phyloP scores from a whole-genome alignment of 2,113 vertebrate genomes.

The Numenius arquata region DNA sequence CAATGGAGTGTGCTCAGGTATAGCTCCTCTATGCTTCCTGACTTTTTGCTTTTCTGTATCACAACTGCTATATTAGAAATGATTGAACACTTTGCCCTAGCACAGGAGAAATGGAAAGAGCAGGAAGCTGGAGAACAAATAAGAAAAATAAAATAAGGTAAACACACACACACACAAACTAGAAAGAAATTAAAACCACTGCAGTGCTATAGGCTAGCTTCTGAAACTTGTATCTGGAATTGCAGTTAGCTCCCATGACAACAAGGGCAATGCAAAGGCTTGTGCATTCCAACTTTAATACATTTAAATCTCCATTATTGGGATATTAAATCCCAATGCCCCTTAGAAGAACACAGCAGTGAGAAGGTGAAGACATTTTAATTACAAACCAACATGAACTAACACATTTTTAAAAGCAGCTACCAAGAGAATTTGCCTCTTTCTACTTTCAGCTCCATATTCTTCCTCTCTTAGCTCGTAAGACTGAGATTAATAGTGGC shows the following conservation, averaged over 20 bases:
- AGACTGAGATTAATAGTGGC: background rate
- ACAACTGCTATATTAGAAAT: background rate
- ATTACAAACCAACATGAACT: background rate
- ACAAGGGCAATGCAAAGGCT: background rate
- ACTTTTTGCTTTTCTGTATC: background rate
- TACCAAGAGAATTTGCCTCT: background rate
- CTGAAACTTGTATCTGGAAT: background rate
- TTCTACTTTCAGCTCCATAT: background rate
- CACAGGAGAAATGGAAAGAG: background rate
- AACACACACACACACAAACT: background rate
- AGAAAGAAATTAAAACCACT: background rate
- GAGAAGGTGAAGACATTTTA: background rate
- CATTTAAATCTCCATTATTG: background rate
- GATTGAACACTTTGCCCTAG: background rate
- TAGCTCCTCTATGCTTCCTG: background rate
- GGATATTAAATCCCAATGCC: background rate
- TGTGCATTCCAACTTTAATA: background rate
- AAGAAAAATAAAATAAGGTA: background rate
- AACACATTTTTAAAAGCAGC: background rate
- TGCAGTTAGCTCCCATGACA: background rate
- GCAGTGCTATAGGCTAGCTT: background rate
- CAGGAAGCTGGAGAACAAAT: background rate
- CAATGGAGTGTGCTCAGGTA: fast-evolving
- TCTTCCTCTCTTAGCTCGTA: background rate
- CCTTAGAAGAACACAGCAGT: background rate